phyloP scores from a whole-genome alignment of 30 jellyfish, hydroid and myxozoan species.

The Chironex yamaguchii region DNA sequence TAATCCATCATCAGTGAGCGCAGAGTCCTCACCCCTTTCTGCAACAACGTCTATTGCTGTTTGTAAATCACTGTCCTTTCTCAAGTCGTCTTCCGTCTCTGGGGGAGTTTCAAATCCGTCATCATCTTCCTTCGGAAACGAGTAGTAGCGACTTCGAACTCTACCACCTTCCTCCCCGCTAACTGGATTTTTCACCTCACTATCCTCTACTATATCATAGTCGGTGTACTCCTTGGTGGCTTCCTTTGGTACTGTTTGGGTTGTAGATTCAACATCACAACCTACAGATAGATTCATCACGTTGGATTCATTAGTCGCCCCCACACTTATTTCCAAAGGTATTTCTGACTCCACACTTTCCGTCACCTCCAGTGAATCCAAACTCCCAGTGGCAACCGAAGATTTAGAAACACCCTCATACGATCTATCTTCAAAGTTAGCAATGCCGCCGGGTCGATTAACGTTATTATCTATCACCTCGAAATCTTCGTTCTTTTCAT shows the following conservation, averaged over 20 bases:
- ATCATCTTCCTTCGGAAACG: not conserved
- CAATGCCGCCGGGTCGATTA: conserved; percentile 79
- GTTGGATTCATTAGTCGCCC: conserved; percentile 10
- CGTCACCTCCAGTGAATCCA: conserved; percentile 32
- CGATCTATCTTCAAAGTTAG: conserved; percentile 90
- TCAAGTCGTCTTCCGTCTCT: not conserved
- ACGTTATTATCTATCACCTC: conserved; percentile 90
- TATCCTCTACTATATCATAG: not conserved
- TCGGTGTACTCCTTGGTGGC: not conserved
- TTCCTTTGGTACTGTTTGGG: not conserved
- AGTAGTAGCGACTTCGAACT: not conserved
- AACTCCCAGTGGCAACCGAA: conserved; percentile 60
- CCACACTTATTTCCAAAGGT: conserved; percentile 85
- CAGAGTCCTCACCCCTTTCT: not conserved
- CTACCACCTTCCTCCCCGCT: not conserved
- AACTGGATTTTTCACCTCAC: not conserved
- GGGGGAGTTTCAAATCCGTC: not conserved
- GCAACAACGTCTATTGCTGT: not conserved
- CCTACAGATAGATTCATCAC: not conserved
- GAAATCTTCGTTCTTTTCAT: conserved; percentile 93
- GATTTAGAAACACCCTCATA: conserved; percentile 82
- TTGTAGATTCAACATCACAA: not conserved
- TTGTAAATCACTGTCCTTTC: not conserved
- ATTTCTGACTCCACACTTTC: conserved; percentile 83
- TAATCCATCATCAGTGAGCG: not conserved